Base-by-base conservation (phyloP, 1,140 invertebrate genomes). In the Calephelis nemesis region DNA sequence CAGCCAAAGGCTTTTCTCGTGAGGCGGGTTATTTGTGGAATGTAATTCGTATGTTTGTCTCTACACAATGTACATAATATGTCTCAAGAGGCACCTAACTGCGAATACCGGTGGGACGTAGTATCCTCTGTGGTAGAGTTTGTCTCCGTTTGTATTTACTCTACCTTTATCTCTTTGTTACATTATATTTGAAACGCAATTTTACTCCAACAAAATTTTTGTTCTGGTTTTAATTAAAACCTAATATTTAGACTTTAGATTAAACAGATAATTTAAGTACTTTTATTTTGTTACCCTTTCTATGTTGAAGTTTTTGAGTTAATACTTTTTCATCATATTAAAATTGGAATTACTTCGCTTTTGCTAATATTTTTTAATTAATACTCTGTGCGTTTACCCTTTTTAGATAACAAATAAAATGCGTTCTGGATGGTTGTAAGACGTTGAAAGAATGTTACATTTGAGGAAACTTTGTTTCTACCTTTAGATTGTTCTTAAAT, bases 21-120 rank as follows among this genome's bases (percentile, higher is more conserved):
- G 50, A 52, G 19, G 7, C 15, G 7, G 8, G n/a, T 54, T 54
- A 8, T n/a, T 10, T 54, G 50, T 54, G 50, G 50, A 54, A 54
- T 54, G 50, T 54, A 54, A 54, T 54, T 54, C 19, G 50, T 54
- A 54, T 54, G 50, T 54, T 54, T 54, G 50, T 54, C 13, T 54
- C 50, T 54, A 54, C 13, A 54, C 19, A 54, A 54, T 54, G 50
- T 58, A 58, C 10, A 58, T 58, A 39, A 58, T 58, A 58, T 30
- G 52, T 30, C 50, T 13, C 49, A 54, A 19, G 50, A 19, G 50
- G 50, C 50, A 15, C 15, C 15, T 54, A 54, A 54, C 15, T 8
- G 50, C 15, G 9, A 54, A 54, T 54, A 19, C 50, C 50, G 13
- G 13, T 19, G 50, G 50, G 50, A 54, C 15, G 5, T 30, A 30